Conservation (phyloP, 2,888 invertebrate genomes). For the Pammene aurita region DNA sequence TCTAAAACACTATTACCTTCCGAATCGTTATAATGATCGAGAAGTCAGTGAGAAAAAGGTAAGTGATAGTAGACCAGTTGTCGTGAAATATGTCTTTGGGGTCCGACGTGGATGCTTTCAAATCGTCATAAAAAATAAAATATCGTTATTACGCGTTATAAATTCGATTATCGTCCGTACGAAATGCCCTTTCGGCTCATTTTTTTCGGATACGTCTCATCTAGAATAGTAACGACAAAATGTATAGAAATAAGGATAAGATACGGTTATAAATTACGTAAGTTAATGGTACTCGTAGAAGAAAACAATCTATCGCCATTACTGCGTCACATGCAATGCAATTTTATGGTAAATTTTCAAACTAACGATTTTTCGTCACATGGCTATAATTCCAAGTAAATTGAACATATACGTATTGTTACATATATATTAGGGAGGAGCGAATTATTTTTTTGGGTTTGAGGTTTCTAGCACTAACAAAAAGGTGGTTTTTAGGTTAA, state of each 20-base stretch:
- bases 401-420: too few relatives aligned
- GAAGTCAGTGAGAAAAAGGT: constrained; percentile 23
- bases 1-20: background rate
- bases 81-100: constrained; percentile 54
- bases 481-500: too few relatives aligned
- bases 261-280: background rate
- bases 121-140: constrained; percentile 61
- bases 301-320: too few relatives aligned
- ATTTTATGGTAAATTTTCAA: too few relatives aligned
- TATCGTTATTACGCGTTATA: constrained; percentile 57
- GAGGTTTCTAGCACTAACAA: too few relatives aligned
- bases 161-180: constrained; percentile 51
- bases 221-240: background rate
- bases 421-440: too few relatives aligned
- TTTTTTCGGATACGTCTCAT: constrained; percentile 21
- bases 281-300: too few relatives aligned
- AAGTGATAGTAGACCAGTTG: constrained; percentile 35
- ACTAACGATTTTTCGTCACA: too few relatives aligned
- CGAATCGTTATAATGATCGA: constrained; percentile 1
- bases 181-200: constrained; percentile 39
- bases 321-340: too few relatives aligned
- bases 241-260: background rate
- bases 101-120: constrained; percentile 51
- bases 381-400: too few relatives aligned
- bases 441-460: too few relatives aligned